A percentile compares a stretch with the other conserved stretches of the same genome.
These are phyloP conservation scores for Rafetus swinhoei DNA, from an alignment of 2,113 vertebrate genomes.

Conservation along the genomic window DNA sequence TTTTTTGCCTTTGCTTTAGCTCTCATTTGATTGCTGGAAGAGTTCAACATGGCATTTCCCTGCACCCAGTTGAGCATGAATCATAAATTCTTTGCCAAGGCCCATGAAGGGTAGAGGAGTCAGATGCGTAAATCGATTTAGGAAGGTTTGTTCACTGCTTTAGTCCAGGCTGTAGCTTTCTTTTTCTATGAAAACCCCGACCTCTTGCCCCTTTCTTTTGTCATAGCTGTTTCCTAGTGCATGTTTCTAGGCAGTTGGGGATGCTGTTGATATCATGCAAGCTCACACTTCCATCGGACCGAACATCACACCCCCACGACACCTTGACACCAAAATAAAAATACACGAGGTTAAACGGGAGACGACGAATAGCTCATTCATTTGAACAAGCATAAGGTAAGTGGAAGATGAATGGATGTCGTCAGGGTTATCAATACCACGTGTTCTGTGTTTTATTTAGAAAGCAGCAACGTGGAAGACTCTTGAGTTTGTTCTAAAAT, in stretches of 20 bases:
- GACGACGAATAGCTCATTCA: background rate
- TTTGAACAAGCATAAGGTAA: background rate
- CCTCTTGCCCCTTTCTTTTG: background rate
- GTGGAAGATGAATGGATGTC: background rate
- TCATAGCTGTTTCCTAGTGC: background rate
- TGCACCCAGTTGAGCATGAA: background rate
- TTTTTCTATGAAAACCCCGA: background rate
- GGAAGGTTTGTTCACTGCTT: background rate
- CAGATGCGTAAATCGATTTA: fast-evolving
- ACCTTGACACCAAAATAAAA: background rate
- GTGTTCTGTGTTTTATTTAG: fast-evolving
- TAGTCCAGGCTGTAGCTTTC: background rate
- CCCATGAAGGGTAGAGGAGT: background rate
- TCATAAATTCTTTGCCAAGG: background rate
- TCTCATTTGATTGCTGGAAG: slow-evolving; percentile 39
- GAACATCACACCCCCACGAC: background rate
- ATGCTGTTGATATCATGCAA: no score
- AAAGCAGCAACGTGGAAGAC: background rate
- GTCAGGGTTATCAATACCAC: background rate
- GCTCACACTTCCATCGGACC: background rate
- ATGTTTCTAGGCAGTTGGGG: background rate
- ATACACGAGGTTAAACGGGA: fast-evolving
- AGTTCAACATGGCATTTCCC: background rate
- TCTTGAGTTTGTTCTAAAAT: background rate
- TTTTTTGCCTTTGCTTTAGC: slow-evolving; percentile 26